Base-by-base conservation (phyloP, 1,140 invertebrate genomes). In the Bicyclus anynana region DNA sequence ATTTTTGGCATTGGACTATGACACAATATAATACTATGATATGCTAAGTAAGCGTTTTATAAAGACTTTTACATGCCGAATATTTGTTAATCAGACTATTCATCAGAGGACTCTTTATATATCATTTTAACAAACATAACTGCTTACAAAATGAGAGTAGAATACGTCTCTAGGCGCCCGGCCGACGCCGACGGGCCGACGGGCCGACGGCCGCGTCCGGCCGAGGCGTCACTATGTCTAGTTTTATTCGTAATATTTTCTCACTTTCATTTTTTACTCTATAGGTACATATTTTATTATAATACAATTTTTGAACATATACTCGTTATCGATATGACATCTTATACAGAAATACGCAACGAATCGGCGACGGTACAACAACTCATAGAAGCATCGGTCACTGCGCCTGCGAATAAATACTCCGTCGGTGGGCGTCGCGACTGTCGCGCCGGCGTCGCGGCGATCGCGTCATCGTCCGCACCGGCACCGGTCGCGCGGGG, bases 1-100 rank as follows among this genome's bases (percentile, higher is more conserved):
- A 88, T 88, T 88, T 88, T 88, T 88, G 85, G 85, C 85, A 88
- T 88, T 86, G 83, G 85, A 88, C 83, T 88, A 88, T 88, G 85
- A 88, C 85, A 88, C 85, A 88, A 88, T 88, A 88, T 88, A 86
- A 88, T 88, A 88, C 85, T 88, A 88, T 88, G 85, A 88, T 88
- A 88, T 88, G 85, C 85, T 88, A 88, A 86, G 80, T 88, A 88
- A 88, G 85, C 85, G 85, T 86, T 86, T 88, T 88, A 86, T 86
- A 84, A 86, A 88, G 84, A 88, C 84, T 86, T 86, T 88, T 88
- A 88, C 83, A 86, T 86, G 85, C 85, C 85, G 83, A 86, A 86
- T 86, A 86, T 84, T 87, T 72, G 80, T 84, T 87, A 86, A 86
- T 88, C 85, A 88, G 85, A 86, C 85, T 88, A 88, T 88, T 87